These are phyloP conservation scores for Oreochromis tanganicae DNA, from an alignment of 2,113 vertebrate species.

Conservation along the genomic window DNA sequence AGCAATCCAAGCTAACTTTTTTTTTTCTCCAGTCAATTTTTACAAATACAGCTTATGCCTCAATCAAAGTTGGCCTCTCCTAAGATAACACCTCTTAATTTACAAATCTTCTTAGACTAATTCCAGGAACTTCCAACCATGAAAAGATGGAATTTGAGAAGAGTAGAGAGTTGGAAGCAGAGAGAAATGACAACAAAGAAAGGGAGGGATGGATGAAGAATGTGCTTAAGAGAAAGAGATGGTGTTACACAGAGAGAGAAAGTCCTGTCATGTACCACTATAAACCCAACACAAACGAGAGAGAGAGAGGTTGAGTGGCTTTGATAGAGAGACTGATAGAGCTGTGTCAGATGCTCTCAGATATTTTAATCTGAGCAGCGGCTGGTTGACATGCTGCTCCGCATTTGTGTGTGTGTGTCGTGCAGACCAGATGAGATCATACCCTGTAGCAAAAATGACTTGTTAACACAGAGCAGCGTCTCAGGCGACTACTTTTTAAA, in stretches of 20 bases:
- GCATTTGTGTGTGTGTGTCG: not conserved
- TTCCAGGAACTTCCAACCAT: not conserved
- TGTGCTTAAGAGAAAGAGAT: not conserved
- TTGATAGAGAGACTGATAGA: not conserved
- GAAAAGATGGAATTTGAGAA: not conserved
- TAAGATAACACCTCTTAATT: slow-evolving; percentile 5
- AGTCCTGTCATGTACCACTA: not conserved
- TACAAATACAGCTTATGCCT: not conserved
- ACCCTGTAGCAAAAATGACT: not conserved
- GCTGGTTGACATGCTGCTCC: not conserved
- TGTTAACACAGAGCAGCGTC: not conserved
- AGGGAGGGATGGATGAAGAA: not conserved
- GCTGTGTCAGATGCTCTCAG: slow-evolving; percentile 2
- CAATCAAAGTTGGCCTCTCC: not conserved
- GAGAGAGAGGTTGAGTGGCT: not conserved
- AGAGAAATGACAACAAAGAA: not conserved
- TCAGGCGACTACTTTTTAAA: not conserved
- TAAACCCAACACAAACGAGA: not conserved
- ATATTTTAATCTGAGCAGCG: slow-evolving; percentile 19
- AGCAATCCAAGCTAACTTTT: not conserved
- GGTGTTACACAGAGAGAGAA: not conserved
- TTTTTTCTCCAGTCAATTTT: not conserved
- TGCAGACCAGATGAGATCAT: not conserved
- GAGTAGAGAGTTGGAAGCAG: not conserved
- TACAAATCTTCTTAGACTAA: slow-evolving; percentile 22